Percentiles rank a stretch among this genome's conserved stretches.
phyloP scores from a whole-genome alignment of 1,140 invertebrate genomes.

The Ridgeia piscesae region DNA sequence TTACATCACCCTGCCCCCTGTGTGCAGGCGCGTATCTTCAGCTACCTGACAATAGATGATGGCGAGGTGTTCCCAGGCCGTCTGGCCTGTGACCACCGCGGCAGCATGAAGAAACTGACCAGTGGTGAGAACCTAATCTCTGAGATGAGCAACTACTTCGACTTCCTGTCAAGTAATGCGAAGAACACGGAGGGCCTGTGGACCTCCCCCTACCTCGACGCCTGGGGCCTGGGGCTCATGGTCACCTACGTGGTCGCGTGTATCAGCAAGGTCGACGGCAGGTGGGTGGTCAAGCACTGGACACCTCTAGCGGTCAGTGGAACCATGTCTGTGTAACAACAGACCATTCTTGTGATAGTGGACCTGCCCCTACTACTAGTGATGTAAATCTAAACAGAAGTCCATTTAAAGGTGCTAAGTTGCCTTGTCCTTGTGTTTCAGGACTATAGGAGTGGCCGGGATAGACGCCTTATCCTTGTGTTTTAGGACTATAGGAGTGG shows the following conservation, averaged over 20 bases:
- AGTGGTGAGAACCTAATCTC: slow-evolving; percentile 59
- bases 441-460: too few relatives aligned
- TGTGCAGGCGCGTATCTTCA: slow-evolving; percentile 54
- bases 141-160: slow-evolving; percentile 59
- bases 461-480: too few relatives aligned
- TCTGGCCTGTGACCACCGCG: slow-evolving; percentile 54
- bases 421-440: too few relatives aligned
- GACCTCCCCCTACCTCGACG: slow-evolving; percentile 59
- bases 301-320: too few relatives aligned
- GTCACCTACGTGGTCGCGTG: slow-evolving; percentile 58
- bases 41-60: slow-evolving; percentile 58
- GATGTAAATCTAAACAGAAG: too few relatives aligned
- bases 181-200: slow-evolving; percentile 53
- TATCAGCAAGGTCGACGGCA: slow-evolving; percentile 50
- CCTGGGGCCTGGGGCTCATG: slow-evolving; percentile 57
- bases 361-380: too few relatives aligned
- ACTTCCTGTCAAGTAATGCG: slow-evolving; percentile 56
- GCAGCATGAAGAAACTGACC: slow-evolving; percentile 54
- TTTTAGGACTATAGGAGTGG: too few relatives aligned
- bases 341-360: too few relatives aligned
- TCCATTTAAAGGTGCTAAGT: too few relatives aligned
- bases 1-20: too few relatives aligned
- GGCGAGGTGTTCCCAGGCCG: slow-evolving; percentile 58
- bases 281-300: slow-evolving; percentile 39
- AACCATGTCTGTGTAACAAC: too few relatives aligned